These are phyloP conservation scores for Cyprinodon brontotheroides DNA, from an alignment of 2,113 vertebrate species.

Conservation along the genomic window DNA sequence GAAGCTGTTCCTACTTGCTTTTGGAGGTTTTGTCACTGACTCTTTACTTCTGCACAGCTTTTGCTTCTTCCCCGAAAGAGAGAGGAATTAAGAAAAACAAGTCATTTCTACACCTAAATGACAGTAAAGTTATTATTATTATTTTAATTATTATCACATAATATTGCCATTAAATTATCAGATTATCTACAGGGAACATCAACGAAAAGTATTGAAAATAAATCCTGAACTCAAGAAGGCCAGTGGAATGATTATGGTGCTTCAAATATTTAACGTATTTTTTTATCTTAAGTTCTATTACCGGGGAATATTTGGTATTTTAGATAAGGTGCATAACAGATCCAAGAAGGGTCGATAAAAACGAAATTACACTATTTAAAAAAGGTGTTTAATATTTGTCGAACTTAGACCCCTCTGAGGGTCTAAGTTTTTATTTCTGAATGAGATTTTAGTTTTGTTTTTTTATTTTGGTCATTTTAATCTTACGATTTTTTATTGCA, in stretches of 20 bases:
- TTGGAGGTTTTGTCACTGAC: conserved; percentile 42
- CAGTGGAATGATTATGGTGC: no score
- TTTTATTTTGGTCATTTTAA: neutral
- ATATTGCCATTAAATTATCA: conserved; percentile 21
- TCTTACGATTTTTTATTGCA: neutral
- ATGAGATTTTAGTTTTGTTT: conserved; percentile 14
- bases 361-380: neutral
- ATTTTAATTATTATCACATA: conserved; percentile 1
- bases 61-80: conserved; percentile 58
- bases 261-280: neutral
- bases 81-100: conserved; percentile 56
- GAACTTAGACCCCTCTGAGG: no score
- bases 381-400: no score
- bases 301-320: neutral
- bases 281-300: neutral
- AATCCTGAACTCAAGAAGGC: neutral
- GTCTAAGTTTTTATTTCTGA: neutral
- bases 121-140: conserved; percentile 37
- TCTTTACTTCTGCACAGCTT: conserved; percentile 32
- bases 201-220: neutral
- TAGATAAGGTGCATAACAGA: neutral
- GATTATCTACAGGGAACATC: neutral
- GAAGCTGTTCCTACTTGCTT: conserved; percentile 27
- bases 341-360: neutral
- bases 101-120: conserved; percentile 34